Conservation (phyloP, 1,140 invertebrate genomes). For the Sweltsa coloradensis region DNA sequence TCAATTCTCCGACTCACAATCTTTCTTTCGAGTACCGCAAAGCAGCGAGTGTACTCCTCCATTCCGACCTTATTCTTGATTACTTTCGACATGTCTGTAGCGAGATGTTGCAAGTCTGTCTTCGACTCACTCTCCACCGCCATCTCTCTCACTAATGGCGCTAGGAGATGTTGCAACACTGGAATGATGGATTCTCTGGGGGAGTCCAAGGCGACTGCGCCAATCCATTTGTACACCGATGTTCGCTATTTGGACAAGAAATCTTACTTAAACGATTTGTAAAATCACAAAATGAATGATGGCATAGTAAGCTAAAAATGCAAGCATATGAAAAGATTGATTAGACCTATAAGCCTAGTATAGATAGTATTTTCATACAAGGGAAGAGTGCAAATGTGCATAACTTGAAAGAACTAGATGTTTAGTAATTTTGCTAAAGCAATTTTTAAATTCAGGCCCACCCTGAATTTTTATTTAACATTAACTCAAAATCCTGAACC, state of each 20-base stretch:
- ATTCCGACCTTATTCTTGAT: constrained; percentile 51
- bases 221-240: constrained; percentile 60
- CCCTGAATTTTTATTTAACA: no score
- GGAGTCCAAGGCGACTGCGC: constrained; percentile 44
- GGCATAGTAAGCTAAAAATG: neutral
- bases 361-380: neutral
- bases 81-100: constrained; percentile 49
- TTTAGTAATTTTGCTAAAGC: neutral
- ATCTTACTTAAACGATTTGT: neutral
- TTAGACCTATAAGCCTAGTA: neutral
- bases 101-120: constrained; percentile 37
- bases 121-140: constrained; percentile 38
- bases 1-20: constrained; percentile 47
- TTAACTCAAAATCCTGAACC: no score
- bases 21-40: constrained; percentile 41
- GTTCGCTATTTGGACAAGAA: constrained; percentile 38
- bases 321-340: neutral
- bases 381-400: constrained; percentile 15
- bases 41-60: constrained; percentile 45
- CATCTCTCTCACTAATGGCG: constrained; percentile 52
- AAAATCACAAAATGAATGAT: constrained; percentile 2
- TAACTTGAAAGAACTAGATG: neutral
- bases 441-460: no score
- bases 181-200: constrained; percentile 36
- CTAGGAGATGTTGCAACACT: constrained; percentile 42